Evolutionary conservation across 1,140 invertebrate species (phyloP), one percentile per base, ranked within the genome.

Genomic region (Zaprionus camerounensis): DNA sequence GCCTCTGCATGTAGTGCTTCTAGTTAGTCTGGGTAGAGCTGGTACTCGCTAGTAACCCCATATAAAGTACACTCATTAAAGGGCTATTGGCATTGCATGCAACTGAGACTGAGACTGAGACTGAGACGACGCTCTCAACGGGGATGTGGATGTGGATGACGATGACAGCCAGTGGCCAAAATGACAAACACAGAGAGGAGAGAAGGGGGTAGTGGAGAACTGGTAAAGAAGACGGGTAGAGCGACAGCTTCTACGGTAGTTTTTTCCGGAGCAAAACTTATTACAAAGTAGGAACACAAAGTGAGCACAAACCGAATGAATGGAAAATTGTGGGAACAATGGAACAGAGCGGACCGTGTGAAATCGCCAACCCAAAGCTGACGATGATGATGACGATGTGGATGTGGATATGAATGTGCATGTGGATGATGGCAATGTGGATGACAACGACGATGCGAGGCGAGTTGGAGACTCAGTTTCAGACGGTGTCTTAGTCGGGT

Each of bases 311-410:
- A 88, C 85, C 55, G 59, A 75, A 71, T 65, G 85, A 88, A 90
- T 90, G 85, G 85, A 90, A 90, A 90, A 90, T 90, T 88, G 85
- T 88, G 85, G 84, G 85, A 88, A 88, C 81, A 85, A 90, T 84
- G 81, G 71, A 76, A 65, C 71, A 7, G 41, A 46, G 76, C 69
- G 67, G 67, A 88, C 81, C 85, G 85, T 88, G 85, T 76, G 85
- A 88, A 88, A 61, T 80, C 51, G 72, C 81, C 78, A 84, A 58
- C 81, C 81, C 81, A 83, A 56, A 68, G 69, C 56, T 81, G 34
- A 77, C 66, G 73, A 46, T 15, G 66, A 59, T 49, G 66, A 49
- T 49, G 66, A 46, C 15, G 28, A 22, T 15, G 68, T 44, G n/a
- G 55, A 77, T 34, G 66, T 46, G 41, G n/a, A 38, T 38, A 15